A percentile compares a stretch with the other conserved stretches of the same genome.
Evolutionary conservation across 1,140 invertebrate genomes (phyloP).

Genomic region (Phenacoccus solenopsis): DNA sequence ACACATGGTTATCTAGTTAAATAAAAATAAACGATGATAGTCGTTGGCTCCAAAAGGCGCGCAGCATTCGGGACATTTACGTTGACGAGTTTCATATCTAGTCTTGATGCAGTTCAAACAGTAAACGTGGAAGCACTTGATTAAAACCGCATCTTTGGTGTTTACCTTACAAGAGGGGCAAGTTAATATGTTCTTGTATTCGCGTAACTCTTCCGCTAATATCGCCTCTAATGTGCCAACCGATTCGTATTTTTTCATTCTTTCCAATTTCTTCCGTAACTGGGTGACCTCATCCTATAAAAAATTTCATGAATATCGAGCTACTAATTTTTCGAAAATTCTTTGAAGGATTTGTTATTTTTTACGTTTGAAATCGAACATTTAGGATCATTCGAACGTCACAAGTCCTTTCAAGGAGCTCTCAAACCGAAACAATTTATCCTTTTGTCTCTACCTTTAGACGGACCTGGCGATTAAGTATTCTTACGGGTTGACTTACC

Average conservation of each 20-base stretch:
- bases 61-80: slow-evolving; percentile 99
- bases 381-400: slow-evolving; percentile 84
- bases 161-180: slow-evolving; percentile 99
- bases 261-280: slow-evolving; percentile 78
- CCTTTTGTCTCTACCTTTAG: too few species aligned
- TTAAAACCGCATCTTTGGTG: slow-evolving; percentile 93
- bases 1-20: slow-evolving; percentile 24
- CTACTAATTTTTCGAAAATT: slow-evolving; percentile 24
- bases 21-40: slow-evolving; percentile 83
- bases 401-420: too few species aligned
- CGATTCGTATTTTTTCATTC: slow-evolving; percentile 96
- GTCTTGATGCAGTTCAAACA: slow-evolving; percentile 97
- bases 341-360: slow-evolving; percentile 87
- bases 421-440: too few species aligned
- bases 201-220: slow-evolving; percentile 90
- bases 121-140: slow-evolving; percentile 99
- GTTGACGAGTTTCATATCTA: slow-evolving; percentile 83
- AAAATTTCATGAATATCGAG: too few species aligned
- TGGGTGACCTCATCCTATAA: slow-evolving; percentile 81
- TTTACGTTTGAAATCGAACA: slow-evolving; percentile 87
- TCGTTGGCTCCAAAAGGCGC: slow-evolving; percentile 97
- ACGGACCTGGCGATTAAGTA: too few species aligned
- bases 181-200: slow-evolving; percentile 95
- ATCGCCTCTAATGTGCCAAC: slow-evolving; percentile 92
- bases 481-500: too few species aligned